Percentiles rank a stretch among this genome's conserved stretches.
Evolutionary conservation across 2,113 vertebrate genomes (phyloP).

Genomic region (Scytalopus superciliaris): DNA sequence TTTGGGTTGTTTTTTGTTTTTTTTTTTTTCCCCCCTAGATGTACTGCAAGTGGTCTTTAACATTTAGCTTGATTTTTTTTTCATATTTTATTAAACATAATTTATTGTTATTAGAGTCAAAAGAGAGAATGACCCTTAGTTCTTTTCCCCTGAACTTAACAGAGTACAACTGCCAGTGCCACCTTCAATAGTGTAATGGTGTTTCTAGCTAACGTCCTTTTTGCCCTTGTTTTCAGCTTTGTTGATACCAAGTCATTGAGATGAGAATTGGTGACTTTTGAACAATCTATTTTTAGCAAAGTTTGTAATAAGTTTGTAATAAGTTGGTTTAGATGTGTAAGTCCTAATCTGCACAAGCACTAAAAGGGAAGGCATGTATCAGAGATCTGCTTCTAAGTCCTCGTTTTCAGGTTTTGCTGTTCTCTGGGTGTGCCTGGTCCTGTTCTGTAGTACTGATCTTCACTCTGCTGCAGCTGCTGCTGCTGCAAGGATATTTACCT

Average conservation of each 20-base stretch:
- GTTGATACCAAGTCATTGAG: neutral
- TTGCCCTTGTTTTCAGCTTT: constrained; percentile 22
- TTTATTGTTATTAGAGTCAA: neutral
- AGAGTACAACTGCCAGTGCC: neutral
- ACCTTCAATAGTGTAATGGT: neutral
- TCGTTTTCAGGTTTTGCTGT: neutral
- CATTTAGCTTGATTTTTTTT: neutral
- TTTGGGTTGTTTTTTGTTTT: neutral
- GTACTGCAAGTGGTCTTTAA: neutral
- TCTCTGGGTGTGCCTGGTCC: neutral
- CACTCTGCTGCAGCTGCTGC: neutral
- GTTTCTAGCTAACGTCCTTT: neutral
- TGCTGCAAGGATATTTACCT: neutral
- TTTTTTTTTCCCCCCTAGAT: neutral
- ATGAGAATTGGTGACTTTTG: constrained; percentile 7
- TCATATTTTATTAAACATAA: neutral
- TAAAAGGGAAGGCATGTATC: neutral
- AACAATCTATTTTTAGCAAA: constrained; percentile 9
- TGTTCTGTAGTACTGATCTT: neutral
- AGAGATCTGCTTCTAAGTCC: neutral
- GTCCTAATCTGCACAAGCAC: neutral
- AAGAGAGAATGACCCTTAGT: neutral
- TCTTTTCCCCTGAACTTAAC: neutral
- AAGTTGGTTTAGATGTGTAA: neutral
- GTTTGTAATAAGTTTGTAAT: neutral